Evolutionary conservation across 2,113 vertebrate species (phyloP).

Genomic region (Fulica atra): DNA sequence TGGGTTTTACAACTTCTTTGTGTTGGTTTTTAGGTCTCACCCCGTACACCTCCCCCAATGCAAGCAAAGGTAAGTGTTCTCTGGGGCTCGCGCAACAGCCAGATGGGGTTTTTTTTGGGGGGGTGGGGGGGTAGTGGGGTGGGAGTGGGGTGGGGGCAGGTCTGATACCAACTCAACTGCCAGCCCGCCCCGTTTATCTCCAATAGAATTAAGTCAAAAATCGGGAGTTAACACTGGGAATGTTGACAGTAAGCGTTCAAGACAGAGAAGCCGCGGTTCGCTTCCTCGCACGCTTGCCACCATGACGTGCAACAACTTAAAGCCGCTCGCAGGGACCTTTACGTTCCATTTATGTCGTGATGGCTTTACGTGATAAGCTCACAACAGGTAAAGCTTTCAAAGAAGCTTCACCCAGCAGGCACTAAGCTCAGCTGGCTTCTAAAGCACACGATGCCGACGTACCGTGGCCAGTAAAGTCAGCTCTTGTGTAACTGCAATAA

Average conservation of each 20-base stretch:
- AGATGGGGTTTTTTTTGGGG: too few relatives aligned
- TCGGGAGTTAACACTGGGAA: neutral
- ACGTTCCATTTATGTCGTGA: neutral
- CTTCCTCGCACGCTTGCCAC: neutral
- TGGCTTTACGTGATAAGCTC: neutral
- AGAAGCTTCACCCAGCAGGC: neutral
- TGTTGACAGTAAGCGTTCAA: neutral
- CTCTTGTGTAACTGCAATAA: neutral
- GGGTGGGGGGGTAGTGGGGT: too few relatives aligned
- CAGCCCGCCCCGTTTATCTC: neutral
- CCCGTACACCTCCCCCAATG: slow-evolving; percentile 81
- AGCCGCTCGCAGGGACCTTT: neutral
- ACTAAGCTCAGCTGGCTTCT: neutral
- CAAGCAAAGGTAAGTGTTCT: slow-evolving; percentile 79
- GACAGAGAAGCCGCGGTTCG: neutral
- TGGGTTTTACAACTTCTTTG: neutral
- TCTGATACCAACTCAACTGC: neutral
- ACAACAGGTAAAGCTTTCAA: neutral
- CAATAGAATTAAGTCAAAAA: neutral
- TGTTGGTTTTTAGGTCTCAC: slow-evolving; percentile 77
- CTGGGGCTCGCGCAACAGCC: neutral
- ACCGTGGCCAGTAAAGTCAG: neutral
- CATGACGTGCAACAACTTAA: neutral
- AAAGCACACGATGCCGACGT: neutral
- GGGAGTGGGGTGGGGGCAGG: too few relatives aligned